A percentile compares a stretch with the other conserved stretches of the same genome.
These are phyloP conservation scores for Chloroceryle inda DNA, from an alignment of 2,797 vertebrate genomes.

Conservation along the genomic window DNA sequence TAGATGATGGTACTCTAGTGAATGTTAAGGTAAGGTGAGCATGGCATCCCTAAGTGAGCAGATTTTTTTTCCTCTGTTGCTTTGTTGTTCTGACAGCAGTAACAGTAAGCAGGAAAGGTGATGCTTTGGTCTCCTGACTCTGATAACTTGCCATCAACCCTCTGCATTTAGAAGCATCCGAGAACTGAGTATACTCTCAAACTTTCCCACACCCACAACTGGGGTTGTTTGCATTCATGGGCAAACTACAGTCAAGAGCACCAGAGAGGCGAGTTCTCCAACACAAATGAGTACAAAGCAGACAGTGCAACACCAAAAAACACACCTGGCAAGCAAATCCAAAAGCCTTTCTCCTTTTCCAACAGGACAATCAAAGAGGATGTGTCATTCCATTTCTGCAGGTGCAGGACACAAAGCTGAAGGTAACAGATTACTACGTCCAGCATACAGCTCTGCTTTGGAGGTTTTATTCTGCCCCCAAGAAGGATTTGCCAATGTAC, in stretches of 20 bases:
- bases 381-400: background rate
- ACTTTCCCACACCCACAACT: conserved; percentile 30
- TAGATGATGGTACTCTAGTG: background rate
- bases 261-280: background rate
- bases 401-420: background rate
- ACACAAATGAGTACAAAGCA: background rate
- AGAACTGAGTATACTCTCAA: background rate
- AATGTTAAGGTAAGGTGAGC: background rate
- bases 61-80: background rate
- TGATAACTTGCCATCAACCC: background rate
- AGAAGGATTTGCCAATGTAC: background rate
- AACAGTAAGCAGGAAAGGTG: background rate
- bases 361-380: background rate
- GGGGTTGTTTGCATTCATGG: conserved; percentile 2
- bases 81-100: conserved; percentile 14
- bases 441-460: background rate
- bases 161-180: background rate
- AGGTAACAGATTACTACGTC: background rate
- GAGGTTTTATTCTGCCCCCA: conserved; percentile 7
- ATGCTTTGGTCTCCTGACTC: background rate
- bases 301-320: background rate
- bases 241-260: background rate
- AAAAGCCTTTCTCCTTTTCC: background rate
- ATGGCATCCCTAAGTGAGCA: background rate
- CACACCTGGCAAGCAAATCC: background rate